Conservation (phyloP, 2,888 invertebrate species). For the Nezara viridula region DNA sequence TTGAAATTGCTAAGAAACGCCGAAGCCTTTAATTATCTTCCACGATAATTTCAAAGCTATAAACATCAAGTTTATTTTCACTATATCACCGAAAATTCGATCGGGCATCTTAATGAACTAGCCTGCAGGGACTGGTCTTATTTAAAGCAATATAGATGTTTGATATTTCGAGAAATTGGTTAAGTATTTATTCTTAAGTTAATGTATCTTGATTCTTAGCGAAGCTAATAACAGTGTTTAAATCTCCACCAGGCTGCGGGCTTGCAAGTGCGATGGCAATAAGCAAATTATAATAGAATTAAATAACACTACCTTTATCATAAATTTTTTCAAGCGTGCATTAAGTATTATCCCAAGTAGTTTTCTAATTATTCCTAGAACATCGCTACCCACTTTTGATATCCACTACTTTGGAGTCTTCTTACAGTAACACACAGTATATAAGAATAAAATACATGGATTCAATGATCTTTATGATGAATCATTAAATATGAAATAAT, state of each 20-base stretch:
- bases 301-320: too few relatives aligned
- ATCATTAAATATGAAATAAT: too few relatives aligned
- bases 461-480: too few relatives aligned
- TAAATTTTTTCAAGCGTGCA: too few relatives aligned
- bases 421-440: too few relatives aligned
- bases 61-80: neutral
- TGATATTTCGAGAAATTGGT: neutral
- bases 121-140: neutral
- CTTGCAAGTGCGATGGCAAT: neutral
- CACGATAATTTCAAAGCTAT: neutral
- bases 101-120: neutral
- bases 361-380: too few relatives aligned
- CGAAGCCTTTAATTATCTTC: neutral
- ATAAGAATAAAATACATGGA: too few relatives aligned
- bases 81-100: neutral
- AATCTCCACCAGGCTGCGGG: neutral
- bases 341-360: too few relatives aligned
- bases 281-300: neutral
- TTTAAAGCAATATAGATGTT: conserved; percentile 3
- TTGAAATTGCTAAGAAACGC: neutral
- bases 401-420: too few relatives aligned
- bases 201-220: neutral
- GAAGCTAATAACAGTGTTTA: neutral
- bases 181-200: neutral
- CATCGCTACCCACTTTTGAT: too few relatives aligned